Evolutionary conservation across 2,797 vertebrate species (phyloP).

Genomic region (Thripadectes ignobilis): DNA sequence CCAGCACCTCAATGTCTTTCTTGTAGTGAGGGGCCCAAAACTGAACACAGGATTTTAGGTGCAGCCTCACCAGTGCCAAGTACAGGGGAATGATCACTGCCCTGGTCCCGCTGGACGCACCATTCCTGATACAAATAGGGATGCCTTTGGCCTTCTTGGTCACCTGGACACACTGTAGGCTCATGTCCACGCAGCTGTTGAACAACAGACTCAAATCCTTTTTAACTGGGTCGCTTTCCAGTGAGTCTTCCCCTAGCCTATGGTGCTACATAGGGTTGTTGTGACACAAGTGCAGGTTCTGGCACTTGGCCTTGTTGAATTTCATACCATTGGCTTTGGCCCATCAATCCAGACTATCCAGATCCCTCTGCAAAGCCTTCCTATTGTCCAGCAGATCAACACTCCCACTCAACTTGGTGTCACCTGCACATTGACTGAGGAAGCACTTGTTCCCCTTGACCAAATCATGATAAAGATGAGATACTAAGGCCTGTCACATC

Average conservation of each 20-base stretch:
- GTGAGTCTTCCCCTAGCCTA: not conserved
- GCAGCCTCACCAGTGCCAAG: not conserved
- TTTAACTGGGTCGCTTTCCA: not conserved
- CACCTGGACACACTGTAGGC: not conserved
- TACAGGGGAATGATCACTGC: not conserved
- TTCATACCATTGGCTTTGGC: not conserved
- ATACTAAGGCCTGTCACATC: not conserved
- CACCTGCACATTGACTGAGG: not conserved
- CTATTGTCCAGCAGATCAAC: not conserved
- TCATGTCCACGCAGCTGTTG: fast-evolving
- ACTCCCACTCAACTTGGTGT: not conserved
- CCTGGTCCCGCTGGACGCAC: not conserved
- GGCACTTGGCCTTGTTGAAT: not conserved
- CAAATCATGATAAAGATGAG: not conserved
- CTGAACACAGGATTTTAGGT: not conserved
- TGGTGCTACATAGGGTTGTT: not conserved
- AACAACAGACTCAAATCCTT: not conserved
- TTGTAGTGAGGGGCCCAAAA: not conserved
- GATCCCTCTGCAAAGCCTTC: not conserved
- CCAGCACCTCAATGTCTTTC: not conserved
- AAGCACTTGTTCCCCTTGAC: not conserved
- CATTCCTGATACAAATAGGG: not conserved
- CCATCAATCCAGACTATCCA: not conserved
- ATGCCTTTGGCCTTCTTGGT: not conserved
- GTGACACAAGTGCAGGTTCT: not conserved